A percentile compares a stretch with the other conserved stretches of the same genome.
Evolutionary conservation across 2,797 vertebrate genomes (phyloP).

Genomic region (Pantherophis alleghaniensis): DNA sequence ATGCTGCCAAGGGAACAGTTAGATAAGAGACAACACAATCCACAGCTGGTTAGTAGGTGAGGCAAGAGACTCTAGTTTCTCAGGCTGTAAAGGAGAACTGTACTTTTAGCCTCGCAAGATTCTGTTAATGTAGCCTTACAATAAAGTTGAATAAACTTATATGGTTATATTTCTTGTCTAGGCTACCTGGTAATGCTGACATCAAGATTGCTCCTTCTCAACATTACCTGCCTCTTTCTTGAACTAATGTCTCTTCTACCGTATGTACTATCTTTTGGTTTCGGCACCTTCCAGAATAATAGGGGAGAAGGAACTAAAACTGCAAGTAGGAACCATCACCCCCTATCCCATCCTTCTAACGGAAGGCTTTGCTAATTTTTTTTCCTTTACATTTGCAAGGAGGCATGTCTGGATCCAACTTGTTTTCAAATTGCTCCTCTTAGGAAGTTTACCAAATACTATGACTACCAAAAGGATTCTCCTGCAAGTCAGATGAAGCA

Average conservation of each 20-base stretch:
- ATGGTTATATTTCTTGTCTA: not conserved
- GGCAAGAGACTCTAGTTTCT: not conserved
- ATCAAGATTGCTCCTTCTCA: not conserved
- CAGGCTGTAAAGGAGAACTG: not conserved
- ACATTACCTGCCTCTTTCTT: not conserved
- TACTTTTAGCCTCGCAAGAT: not conserved
- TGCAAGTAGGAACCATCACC: not conserved
- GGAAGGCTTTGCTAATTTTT: not conserved
- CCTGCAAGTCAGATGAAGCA: slow-evolving; percentile 61
- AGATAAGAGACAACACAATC: not conserved
- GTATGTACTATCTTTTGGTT: no score
- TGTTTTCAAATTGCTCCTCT: slow-evolving; percentile 57
- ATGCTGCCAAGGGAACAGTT: not conserved
- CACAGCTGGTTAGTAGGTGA: not conserved
- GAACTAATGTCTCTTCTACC: not conserved
- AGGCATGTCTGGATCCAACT: slow-evolving; percentile 5
- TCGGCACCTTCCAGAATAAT: not conserved
- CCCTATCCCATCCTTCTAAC: not conserved
- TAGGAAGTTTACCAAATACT: slow-evolving; percentile 47
- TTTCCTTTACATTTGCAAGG: not conserved
- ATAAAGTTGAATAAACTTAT: not conserved
- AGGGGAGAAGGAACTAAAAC: not conserved
- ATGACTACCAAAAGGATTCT: slow-evolving; percentile 44
- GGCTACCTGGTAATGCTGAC: not conserved
- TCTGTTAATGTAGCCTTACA: not conserved